These are phyloP conservation scores for Pampus argenteus DNA, from an alignment of 2,797 vertebrate genomes.

Conservation along the genomic window DNA sequence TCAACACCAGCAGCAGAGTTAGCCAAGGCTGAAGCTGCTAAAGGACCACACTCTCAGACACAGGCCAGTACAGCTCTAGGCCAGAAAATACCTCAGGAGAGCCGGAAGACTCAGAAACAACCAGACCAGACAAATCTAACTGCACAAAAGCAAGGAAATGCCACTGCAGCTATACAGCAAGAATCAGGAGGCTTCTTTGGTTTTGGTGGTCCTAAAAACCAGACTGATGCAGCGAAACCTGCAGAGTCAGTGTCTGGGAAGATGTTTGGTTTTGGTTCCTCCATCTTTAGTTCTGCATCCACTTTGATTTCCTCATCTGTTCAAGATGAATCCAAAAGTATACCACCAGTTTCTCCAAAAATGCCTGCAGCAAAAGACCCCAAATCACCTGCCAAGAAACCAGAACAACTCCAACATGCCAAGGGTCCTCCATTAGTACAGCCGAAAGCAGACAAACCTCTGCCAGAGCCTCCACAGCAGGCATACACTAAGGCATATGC, in stretches of 20 bases:
- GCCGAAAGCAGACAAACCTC: conserved; percentile 63
- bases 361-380: conserved; percentile 63
- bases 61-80: conserved; percentile 66
- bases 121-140: conserved; percentile 52
- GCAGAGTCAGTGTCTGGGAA: conserved; percentile 91
- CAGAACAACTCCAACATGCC: conserved; percentile 54
- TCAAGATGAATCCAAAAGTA: conserved; percentile 77
- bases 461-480: conserved; percentile 55
- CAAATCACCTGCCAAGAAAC: conserved; percentile 56
- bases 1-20: conserved; percentile 51
- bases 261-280: conserved; percentile 95
- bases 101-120: conserved; percentile 76
- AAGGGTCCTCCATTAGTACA: conserved; percentile 40
- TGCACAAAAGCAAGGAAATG: conserved; percentile 70
- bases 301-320: conserved; percentile 90
- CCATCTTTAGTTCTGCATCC: conserved; percentile 94
- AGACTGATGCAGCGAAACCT: conserved; percentile 86
- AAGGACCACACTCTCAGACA: conserved; percentile 63
- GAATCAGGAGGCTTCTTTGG: conserved; percentile 72
- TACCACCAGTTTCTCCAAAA: conserved; percentile 84
- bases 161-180: conserved; percentile 46
- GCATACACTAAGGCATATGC: conserved; percentile 49
- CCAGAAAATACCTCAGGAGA: conserved; percentile 73
- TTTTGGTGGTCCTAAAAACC: conserved; percentile 70
- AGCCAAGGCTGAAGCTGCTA: conserved; percentile 75